Conservation (phyloP, 2,113 vertebrate genomes). For the Melanerpes aurifrons region DNA sequence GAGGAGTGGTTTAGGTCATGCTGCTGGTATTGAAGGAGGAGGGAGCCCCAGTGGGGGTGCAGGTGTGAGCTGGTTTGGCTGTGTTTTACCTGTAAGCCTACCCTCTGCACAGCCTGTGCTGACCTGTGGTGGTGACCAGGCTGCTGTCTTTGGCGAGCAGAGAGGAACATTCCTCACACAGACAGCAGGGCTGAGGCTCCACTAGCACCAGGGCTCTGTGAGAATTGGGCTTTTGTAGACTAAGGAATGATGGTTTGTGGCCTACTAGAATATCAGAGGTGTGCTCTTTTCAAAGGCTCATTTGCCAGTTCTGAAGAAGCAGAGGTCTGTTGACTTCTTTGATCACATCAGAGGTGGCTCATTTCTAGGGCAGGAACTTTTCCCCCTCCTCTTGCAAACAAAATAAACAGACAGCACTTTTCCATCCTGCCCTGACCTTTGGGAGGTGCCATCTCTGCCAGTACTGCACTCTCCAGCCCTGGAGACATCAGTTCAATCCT, state of each 20-base stretch:
- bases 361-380: not conserved
- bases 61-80: not conserved
- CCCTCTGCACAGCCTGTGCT: not conserved
- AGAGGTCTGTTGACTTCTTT: not conserved
- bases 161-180: not conserved
- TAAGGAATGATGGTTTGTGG: not conserved
- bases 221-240: not conserved
- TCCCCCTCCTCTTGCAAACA: not conserved
- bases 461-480: not conserved
- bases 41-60: not conserved
- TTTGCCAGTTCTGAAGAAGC: not conserved
- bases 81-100: not conserved
- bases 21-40: not conserved
- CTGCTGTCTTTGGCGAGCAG: not conserved
- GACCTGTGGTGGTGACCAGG: not conserved
- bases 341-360: not conserved
- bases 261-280: not conserved
- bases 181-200: not conserved
- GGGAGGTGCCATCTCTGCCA: conserved; percentile 31
- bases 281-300: not conserved
- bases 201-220: not conserved
- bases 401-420: not conserved
- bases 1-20: not conserved
- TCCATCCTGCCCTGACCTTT: conserved; percentile 26
- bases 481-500: not conserved